Percentiles rank a stretch among this genome's conserved stretches.
phyloP scores from a whole-genome alignment of 1,140 invertebrate species.

The Leptopilina clavipes region DNA sequence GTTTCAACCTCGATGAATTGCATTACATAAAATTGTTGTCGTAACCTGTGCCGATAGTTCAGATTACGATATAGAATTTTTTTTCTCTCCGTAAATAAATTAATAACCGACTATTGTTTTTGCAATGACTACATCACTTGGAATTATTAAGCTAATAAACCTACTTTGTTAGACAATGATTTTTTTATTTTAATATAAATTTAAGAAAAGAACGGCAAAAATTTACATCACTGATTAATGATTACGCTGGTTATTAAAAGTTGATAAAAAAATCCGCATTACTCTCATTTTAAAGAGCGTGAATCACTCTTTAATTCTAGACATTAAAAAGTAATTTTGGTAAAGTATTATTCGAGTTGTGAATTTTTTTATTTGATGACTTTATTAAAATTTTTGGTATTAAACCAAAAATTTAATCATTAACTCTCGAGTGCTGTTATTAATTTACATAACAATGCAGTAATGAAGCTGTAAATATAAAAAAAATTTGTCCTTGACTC shows the following conservation, averaged over 20 bases:
- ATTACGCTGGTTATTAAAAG: no score
- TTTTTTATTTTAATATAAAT: no score
- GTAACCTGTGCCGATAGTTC: background rate
- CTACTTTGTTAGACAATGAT: background rate
- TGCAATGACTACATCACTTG: background rate
- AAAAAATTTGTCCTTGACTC: no score
- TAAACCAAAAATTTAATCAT: background rate
- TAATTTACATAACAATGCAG: background rate
- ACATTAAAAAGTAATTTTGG: no score
- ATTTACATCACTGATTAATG: no score
- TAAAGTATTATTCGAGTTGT: no score
- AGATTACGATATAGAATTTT: slow-evolving; percentile 17
- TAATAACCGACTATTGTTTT: background rate
- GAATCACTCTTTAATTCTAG: no score
- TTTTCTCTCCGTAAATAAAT: background rate
- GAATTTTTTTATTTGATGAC: no score
- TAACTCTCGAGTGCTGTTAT: background rate
- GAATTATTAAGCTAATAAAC: background rate
- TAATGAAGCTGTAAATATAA: background rate
- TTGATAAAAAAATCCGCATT: no score
- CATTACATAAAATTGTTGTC: slow-evolving; percentile 12
- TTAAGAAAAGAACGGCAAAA: no score
- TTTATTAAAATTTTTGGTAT: no score
- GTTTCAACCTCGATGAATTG: slow-evolving; percentile 28
- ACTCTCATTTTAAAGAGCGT: no score